Percentiles rank a stretch among this genome's conserved stretches.
phyloP scores from a whole-genome alignment of 1,140 invertebrate species.

The Thalassaphorura encarpata region DNA sequence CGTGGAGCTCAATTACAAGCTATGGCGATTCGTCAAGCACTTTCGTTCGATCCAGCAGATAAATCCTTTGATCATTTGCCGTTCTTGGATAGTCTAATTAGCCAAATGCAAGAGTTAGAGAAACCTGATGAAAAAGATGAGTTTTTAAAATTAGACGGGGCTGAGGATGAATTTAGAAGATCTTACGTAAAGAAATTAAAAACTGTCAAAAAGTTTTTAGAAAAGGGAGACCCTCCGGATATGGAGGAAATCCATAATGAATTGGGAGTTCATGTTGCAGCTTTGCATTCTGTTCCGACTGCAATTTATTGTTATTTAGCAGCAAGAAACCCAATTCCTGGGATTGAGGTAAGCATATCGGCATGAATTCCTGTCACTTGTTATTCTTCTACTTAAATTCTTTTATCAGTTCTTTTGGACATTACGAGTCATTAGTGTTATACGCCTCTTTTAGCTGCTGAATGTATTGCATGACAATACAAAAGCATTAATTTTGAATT shows the following conservation, averaged over 20 bases:
- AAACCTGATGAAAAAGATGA: slow-evolving; percentile 39
- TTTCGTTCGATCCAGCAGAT: slow-evolving; percentile 40
- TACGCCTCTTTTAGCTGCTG: no score
- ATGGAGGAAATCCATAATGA: slow-evolving; percentile 45
- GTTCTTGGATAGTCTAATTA: slow-evolving; percentile 48
- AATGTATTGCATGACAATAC: no score
- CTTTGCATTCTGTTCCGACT: slow-evolving; percentile 61
- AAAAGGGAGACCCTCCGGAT: slow-evolving; percentile 35
- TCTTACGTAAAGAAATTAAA: slow-evolving; percentile 45
- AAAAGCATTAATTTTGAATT: no score
- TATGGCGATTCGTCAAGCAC: slow-evolving; percentile 47
- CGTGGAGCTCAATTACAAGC: slow-evolving; percentile 58
- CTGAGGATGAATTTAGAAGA: slow-evolving; percentile 25
- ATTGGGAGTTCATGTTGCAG: slow-evolving; percentile 53
- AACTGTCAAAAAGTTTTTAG: slow-evolving; percentile 41
- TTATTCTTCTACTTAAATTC: no score
- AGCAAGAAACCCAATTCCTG: slow-evolving; percentile 46
- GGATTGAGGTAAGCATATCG: slow-evolving; percentile 44
- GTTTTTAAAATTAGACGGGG: not conserved
- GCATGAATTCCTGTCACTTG: not conserved
- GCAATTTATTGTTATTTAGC: slow-evolving; percentile 63
- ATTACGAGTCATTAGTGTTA: no score
- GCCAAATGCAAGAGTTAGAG: slow-evolving; percentile 52
- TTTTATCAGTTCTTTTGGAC: no score
- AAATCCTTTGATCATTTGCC: slow-evolving; percentile 38